Evolutionary conservation across 1,140 invertebrate genomes (phyloP).

Genomic region (Megalopta genalis): DNA sequence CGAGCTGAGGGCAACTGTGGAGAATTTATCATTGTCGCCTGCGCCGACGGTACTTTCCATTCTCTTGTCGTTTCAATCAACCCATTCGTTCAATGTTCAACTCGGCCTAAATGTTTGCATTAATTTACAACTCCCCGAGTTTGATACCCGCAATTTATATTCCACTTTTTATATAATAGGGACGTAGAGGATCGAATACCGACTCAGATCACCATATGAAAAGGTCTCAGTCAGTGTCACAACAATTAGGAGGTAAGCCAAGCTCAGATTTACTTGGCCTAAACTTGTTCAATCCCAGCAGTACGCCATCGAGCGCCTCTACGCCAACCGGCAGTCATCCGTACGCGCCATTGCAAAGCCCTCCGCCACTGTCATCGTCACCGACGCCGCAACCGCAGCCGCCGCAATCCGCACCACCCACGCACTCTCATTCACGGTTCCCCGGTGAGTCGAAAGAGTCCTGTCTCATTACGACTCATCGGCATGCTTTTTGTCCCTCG

Average conservation of each 20-base stretch:
- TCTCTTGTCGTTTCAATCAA: no score
- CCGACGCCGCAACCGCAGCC: conserved; percentile 71
- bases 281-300: conserved; percentile 88
- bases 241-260: conserved; percentile 88
- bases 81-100: no score
- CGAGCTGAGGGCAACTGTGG: conserved; percentile 94
- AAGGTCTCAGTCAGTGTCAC: conserved; percentile 88
- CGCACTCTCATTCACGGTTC: conserved; percentile 71
- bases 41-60: conserved; percentile 80
- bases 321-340: conserved; percentile 92
- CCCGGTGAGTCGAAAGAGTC: conserved; percentile 62
- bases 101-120: no score
- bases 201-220: conserved; percentile 87
- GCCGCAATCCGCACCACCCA: conserved; percentile 74
- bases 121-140: no score
- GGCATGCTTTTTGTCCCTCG: conserved; percentile 3
- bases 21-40: conserved; percentile 93
- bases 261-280: conserved; percentile 90
- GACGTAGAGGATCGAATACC: conserved; percentile 81
- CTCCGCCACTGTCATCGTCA: conserved; percentile 80
- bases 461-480: background rate
- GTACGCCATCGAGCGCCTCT: conserved; percentile 88
- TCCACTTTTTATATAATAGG: conserved; percentile 65
- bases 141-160: no score
- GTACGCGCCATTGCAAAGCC: conserved; percentile 89